Evolutionary conservation across 2,888 invertebrate species (phyloP), one percentile per base, ranked within the genome.

Genomic region (Coenonympha arcania): DNA sequence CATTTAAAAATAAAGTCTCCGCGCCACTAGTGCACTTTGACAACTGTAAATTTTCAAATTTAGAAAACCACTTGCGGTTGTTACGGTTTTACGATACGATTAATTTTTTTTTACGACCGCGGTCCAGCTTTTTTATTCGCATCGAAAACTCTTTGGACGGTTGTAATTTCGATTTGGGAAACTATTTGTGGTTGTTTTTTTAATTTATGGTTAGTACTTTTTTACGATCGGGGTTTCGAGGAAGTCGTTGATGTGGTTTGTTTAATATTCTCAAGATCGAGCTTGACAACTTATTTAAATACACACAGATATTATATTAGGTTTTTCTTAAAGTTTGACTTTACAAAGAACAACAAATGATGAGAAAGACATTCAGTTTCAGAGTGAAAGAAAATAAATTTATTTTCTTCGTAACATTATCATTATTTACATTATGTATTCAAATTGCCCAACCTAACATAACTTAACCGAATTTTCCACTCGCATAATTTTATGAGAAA

Each of bases 1-100:
- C 69, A 73, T 79, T 76, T 83, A 82, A 84, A 85, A 80, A 84
- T 83, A 84, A 76, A 75, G 62, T 63, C 68, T 53, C 53, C 59
- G 57, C 59, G 68, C 66, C 62, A 65, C 65, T 64, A 65, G 64
- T 64, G 60, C 66, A 64, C 71, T 73, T 73, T 70, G 70, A 73
- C 65, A 66, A 57, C 63, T 64, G 58, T 57, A 49, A n/a, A 60
- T 56, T 61, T 37, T 62, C 55, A 56, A 63, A 63, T 59, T 61
- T 59, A 40, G 57, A 55, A 45, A 13, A 41, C 9, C 34, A 43
- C 40, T 46, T 18, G 18, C 15, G 24, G 24, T 13, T 16, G 33
- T 22, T 20, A 15, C 22, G 20, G 9, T 24, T 30, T 24, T 33
- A 20, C 13, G 4, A 3, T 11, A n/a, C 26, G 42, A 34, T n/a